Percentiles rank a stretch among this genome's conserved stretches.
These are phyloP conservation scores for Arctopsyche grandis DNA, from an alignment of 1,140 invertebrate genomes.

Conservation along the genomic window DNA sequence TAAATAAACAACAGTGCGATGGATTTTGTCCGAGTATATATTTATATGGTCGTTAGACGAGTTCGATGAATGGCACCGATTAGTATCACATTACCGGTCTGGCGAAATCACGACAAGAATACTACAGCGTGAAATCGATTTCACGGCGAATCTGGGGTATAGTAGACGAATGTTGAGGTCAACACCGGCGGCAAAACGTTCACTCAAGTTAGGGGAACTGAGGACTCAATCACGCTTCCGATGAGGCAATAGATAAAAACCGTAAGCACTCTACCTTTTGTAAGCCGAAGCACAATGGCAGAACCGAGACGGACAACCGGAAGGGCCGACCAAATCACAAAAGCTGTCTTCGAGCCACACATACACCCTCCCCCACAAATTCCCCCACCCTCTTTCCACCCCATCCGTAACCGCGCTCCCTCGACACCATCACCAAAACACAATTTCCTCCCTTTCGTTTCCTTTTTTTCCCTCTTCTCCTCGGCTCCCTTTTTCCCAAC, in stretches of 20 bases:
- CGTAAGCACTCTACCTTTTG: constrained; percentile 43
- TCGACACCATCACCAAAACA: constrained; percentile 8
- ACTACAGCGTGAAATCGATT: neutral
- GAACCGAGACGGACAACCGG: constrained; percentile 26
- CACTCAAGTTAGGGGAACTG: constrained; percentile 17
- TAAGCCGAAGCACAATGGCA: constrained; percentile 24
- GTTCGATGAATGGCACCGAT: no score
- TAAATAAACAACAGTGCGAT: no score
- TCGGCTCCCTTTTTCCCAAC: neutral
- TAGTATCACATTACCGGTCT: no score
- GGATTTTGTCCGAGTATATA: no score
- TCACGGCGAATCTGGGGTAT: neutral
- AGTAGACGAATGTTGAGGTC: neutral
- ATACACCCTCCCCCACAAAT: neutral
- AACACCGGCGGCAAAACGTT: constrained; percentile 22
- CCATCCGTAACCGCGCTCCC: neutral
- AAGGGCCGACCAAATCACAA: constrained; percentile 38
- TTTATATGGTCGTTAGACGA: no score
- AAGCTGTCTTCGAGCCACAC: constrained; percentile 30
- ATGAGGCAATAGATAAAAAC: constrained; percentile 44
- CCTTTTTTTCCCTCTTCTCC: neutral
- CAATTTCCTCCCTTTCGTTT: constrained; percentile 15
- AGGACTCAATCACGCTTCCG: constrained; percentile 39
- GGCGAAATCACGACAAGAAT: no score
- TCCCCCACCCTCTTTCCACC: neutral